Conservation (phyloP, 2,888 invertebrate species). For the Mythimna impura region DNA sequence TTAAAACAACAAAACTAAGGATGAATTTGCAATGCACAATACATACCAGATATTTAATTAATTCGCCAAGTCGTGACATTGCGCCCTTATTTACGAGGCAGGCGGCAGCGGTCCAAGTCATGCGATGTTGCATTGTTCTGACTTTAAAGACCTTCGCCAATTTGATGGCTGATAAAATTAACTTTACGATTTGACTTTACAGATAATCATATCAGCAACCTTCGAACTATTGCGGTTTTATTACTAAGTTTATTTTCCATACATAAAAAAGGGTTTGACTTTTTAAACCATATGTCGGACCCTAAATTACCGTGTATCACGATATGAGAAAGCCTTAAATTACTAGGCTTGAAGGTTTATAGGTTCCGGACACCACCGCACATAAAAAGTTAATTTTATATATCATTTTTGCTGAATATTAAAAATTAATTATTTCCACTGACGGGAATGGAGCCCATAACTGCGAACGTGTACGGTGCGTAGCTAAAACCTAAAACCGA, state of each 20-base stretch:
- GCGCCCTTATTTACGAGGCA: constrained; percentile 52
- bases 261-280: constrained; percentile 31
- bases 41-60: constrained; percentile 53
- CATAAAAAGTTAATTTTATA: not conserved
- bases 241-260: constrained; percentile 25
- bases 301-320: constrained; percentile 16
- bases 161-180: constrained; percentile 50
- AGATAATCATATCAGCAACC: constrained; percentile 27
- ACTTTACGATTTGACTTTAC: constrained; percentile 37
- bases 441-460: too few relatives aligned
- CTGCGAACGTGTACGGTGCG: too few relatives aligned
- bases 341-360: not conserved
- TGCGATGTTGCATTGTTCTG: constrained; percentile 49
- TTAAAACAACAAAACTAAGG: not conserved
- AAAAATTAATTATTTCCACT: too few relatives aligned
- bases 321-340: constrained; percentile 1
- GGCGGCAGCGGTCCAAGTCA: constrained; percentile 39
- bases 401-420: too few relatives aligned
- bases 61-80: constrained; percentile 48
- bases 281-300: constrained; percentile 17
- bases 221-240: constrained; percentile 30
- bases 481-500: too few relatives aligned
- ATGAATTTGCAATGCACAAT: not conserved
- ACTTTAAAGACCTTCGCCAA: constrained; percentile 35
- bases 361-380: not conserved